A percentile compares a stretch with the other conserved stretches of the same genome.
Conservation (phyloP, 2,113 vertebrate genomes). For the Haplochromis vanheusdeni region DNA sequence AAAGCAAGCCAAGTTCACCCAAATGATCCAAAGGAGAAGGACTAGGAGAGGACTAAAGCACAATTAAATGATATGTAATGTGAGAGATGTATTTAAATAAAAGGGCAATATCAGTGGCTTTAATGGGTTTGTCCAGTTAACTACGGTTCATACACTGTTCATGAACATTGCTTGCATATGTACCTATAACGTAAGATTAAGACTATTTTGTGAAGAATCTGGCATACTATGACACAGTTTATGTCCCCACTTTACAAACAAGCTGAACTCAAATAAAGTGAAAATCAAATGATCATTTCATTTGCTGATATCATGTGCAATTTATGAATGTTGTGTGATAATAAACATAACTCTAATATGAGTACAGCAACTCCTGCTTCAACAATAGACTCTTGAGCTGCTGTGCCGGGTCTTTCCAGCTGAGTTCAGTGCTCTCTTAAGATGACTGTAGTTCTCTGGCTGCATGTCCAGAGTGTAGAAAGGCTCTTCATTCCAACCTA, state of each 20-base stretch:
- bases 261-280: not conserved
- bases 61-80: not conserved
- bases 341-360: not conserved
- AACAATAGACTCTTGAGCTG: not conserved
- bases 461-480: slow-evolving; percentile 30
- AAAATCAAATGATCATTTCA: not conserved
- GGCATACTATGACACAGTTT: not conserved
- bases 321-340: not conserved
- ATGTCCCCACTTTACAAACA: not conserved
- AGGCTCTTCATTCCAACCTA: slow-evolving; percentile 42
- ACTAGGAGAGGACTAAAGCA: not conserved
- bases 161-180: not conserved
- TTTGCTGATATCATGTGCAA: not conserved
- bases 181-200: not conserved
- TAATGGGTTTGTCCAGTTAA: not conserved
- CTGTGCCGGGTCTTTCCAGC: slow-evolving; percentile 24
- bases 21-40: not conserved
- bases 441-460: slow-evolving; percentile 38
- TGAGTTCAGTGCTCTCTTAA: slow-evolving; percentile 23
- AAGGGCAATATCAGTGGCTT: not conserved
- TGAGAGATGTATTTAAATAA: not conserved
- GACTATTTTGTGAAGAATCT: not conserved
- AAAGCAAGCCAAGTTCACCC: not conserved
- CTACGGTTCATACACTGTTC: not conserved
- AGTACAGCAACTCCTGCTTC: slow-evolving; percentile 23